phyloP scores from a whole-genome alignment of 2,797 vertebrate genomes.

The Gallinago stenura region DNA sequence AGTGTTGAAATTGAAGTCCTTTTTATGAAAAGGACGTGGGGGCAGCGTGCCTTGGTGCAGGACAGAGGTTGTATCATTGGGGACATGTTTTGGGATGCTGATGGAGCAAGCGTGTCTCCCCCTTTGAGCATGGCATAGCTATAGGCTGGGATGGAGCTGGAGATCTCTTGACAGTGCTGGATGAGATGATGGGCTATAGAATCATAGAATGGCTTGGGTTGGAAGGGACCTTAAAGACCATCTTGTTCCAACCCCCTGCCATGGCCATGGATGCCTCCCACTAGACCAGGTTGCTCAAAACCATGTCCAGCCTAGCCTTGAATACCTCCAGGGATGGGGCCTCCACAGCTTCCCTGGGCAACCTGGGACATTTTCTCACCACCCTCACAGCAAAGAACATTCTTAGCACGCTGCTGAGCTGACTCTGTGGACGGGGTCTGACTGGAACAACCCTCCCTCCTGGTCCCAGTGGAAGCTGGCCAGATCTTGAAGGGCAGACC shows the following conservation, averaged over 20 bases:
- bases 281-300: neutral
- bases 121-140: neutral
- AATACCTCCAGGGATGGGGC: neutral
- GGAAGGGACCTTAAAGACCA: neutral
- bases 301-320: neutral
- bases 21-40: neutral
- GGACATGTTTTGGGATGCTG: neutral
- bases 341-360: neutral
- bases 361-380: neutral
- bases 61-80: neutral
- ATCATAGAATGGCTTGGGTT: neutral
- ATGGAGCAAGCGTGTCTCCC: fast-evolving
- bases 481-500: neutral
- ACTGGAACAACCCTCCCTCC: neutral
- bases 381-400: neutral
- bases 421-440: neutral
- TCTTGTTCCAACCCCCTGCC: neutral
- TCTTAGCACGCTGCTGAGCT: neutral
- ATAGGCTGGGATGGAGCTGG: neutral
- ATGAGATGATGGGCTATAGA: neutral
- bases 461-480: fast-evolving
- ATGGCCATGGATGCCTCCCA: neutral
- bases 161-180: neutral
- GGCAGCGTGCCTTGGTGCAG: fast-evolving
- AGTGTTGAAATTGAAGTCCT: neutral